These are phyloP conservation scores for Hylaea fasciaria DNA, from an alignment of 2,888 invertebrate species.

Conservation along the genomic window DNA sequence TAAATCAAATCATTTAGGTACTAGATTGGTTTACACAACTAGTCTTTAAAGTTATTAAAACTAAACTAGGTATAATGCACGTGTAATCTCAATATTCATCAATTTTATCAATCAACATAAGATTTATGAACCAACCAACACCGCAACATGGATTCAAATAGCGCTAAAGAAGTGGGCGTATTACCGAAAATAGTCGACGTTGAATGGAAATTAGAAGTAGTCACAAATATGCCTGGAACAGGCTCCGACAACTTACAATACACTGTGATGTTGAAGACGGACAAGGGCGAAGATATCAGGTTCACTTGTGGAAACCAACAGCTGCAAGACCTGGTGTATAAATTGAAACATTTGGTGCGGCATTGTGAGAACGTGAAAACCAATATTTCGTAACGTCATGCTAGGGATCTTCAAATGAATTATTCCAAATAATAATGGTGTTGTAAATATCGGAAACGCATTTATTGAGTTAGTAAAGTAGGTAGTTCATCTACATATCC, in stretches of 20 bases:
- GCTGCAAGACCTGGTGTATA: conserved; percentile 87
- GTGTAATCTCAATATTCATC: too few relatives aligned
- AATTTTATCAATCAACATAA: too few relatives aligned
- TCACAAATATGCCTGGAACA: conserved; percentile 71
- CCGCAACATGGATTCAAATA: conserved; percentile 50
- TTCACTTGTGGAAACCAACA: conserved; percentile 87
- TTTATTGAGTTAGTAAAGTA: not conserved
- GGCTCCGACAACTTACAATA: conserved; percentile 76
- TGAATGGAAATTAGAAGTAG: conserved; percentile 86
- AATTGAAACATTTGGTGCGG: conserved; percentile 86
- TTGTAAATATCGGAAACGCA: conserved; percentile 1
- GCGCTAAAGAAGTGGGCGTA: conserved; percentile 50
- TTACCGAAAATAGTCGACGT: conserved; percentile 84
- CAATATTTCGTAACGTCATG: conserved; percentile 56
- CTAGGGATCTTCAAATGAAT: conserved; percentile 4
- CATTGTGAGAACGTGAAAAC: conserved; percentile 85
- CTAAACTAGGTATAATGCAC: not conserved
- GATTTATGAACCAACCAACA: not conserved
- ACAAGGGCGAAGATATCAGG: conserved; percentile 75
- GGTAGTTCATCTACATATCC: too few relatives aligned
- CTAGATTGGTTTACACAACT: not conserved
- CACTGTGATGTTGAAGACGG: conserved; percentile 73
- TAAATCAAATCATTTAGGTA: too few relatives aligned
- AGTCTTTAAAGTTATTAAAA: conserved; percentile 9
- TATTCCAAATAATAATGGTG: conserved; percentile 11